Base-by-base conservation (phyloP, 92 coral and sea anemone species). In the Umimayanthus chanpuru region DNA sequence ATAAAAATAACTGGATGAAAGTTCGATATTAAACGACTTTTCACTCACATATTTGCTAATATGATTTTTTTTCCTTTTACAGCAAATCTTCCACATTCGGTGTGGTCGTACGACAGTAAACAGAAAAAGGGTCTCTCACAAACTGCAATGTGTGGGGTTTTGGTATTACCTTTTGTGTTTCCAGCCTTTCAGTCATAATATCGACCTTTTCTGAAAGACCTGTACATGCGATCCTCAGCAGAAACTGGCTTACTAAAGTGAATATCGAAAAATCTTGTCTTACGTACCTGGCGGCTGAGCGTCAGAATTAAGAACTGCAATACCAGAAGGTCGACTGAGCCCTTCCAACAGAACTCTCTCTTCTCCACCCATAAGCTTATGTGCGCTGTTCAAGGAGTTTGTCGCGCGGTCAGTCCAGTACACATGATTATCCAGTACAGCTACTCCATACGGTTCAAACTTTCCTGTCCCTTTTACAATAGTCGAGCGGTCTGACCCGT, bases 351-450 rank as follows among this genome's bases (percentile, higher is more conserved):
- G 4, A 43, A 20, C 78, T 21, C 28, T 43, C 58, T 67, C 32
- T 50, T 83, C 87, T 44, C 66, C 77, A 21, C 41, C 79, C 10
- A 25, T 18, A 15, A 18, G 43, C 20, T 83, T 29, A 28, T 73
- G 49, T 10, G 47, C 66, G 28, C 77, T 68, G 87, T 70, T 50
- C 44, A 83, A 36, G n/a, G 77, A 26, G 66, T 72, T 72, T 70
- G 87, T 83, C 50, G 26, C 26, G 20, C 47, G 87, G 79, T 83
- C 87, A 25, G 77, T 83, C 87, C 87, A 83, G 21, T 70, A 70
- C 25, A 70, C 67, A 39, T 44, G 50, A 21, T 36, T 47, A 28
- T 18, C 61, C 87, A 70, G 23, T 10, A 83, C 66, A 49, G 87
- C 78, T 72, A 68, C 55, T 72, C 87, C 87, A 70, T 83, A 83